Conservation (phyloP, 1,140 invertebrate species). For the Drosophila carrolli region DNA sequence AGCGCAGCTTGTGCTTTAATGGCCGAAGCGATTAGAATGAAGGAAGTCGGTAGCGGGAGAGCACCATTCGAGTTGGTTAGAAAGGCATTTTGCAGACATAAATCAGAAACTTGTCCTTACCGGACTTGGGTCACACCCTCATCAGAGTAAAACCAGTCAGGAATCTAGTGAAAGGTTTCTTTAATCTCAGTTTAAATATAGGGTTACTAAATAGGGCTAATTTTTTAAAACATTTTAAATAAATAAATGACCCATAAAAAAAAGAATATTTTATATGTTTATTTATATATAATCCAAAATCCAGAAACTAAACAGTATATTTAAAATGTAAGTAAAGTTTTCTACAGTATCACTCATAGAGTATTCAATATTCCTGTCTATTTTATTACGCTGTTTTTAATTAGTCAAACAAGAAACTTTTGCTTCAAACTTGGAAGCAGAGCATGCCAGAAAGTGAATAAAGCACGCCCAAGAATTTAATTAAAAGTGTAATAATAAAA, state of each 20-base stretch:
- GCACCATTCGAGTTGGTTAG: constrained; percentile 2
- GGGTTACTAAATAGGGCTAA: too few species aligned
- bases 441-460: not conserved
- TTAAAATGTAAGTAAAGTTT: not conserved
- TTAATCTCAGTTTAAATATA: too few species aligned
- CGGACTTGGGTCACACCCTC: not conserved
- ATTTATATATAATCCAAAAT: too few species aligned
- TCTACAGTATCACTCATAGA: not conserved
- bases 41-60: not conserved
- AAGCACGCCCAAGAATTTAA: constrained; percentile 39
- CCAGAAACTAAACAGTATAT: too few species aligned
- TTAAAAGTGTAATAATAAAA: constrained; percentile 53
- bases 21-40: constrained; percentile 41
- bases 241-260: not conserved
- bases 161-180: too few species aligned
- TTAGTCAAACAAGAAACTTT: constrained; percentile 15
- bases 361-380: constrained; percentile 1
- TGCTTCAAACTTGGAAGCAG: constrained; percentile 5
- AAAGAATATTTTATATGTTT: not conserved
- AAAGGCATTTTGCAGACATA: constrained; percentile 13
- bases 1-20: constrained; percentile 55
- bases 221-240: not conserved
- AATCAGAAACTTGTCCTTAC: constrained; percentile 15
- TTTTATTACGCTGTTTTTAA: constrained; percentile 30
- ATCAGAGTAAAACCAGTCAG: not conserved